Evolutionary conservation across 2,888 invertebrate genomes (phyloP).

Genomic region (Mimachlamys varia): DNA sequence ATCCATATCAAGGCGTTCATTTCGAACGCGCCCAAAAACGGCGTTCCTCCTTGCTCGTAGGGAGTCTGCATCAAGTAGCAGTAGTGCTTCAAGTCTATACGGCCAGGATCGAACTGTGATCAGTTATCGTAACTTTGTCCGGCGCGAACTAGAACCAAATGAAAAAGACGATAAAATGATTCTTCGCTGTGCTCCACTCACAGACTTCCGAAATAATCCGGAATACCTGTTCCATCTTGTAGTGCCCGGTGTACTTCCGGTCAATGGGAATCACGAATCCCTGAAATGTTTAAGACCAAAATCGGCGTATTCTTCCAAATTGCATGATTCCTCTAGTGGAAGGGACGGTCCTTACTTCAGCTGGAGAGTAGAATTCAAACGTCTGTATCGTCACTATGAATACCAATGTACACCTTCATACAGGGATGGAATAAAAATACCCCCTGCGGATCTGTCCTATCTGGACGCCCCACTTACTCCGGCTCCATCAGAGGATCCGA

Average conservation of each 20-base stretch:
- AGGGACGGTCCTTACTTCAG: conserved; percentile 51
- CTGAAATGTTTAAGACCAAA: conserved; percentile 53
- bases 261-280: background rate
- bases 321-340: conserved; percentile 48
- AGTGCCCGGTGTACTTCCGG: conserved; percentile 50
- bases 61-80: conserved; percentile 44
- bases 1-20: background rate
- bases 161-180: conserved; percentile 64
- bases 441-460: conserved; percentile 46
- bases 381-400: conserved; percentile 68
- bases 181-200: conserved; percentile 66
- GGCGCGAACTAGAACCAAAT: conserved; percentile 57
- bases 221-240: conserved; percentile 69
- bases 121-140: conserved; percentile 40
- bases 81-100: conserved; percentile 46
- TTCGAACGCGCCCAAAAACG: conserved; percentile 47
- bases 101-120: conserved; percentile 45
- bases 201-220: conserved; percentile 73
- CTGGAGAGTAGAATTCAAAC: conserved; percentile 70
- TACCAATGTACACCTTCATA: conserved; percentile 74
- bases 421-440: conserved; percentile 58
- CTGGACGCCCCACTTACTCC: conserved; percentile 60
- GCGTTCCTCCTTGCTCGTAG: conserved; percentile 48
- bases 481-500: conserved; percentile 59
- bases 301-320: conserved; percentile 58